Base-by-base conservation (phyloP, 2,113 vertebrate species). In the Hippolais icterina region DNA sequence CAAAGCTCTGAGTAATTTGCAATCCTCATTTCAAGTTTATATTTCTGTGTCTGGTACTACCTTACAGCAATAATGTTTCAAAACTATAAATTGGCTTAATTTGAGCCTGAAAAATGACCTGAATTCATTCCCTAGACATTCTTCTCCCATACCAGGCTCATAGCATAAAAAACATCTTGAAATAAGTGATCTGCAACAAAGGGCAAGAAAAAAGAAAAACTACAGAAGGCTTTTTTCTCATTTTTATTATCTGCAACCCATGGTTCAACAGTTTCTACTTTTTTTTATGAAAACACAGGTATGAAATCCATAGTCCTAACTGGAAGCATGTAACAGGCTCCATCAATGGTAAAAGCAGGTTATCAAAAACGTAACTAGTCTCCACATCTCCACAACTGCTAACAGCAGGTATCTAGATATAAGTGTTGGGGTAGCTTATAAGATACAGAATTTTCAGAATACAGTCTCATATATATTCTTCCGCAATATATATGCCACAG, bases 371-470 rank as follows among this genome's bases (percentile, higher is more conserved):
- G 27, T 31, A 57, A 57, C 42, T 17, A 59, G 29, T 25, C 66
- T 44, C 22, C n/a, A 21, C 35, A 72, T 31, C 66, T 35, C 15
- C n/a, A 35, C 33, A 59, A 47, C 2, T 71, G 21, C 57, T 72
- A 87, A 63, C 14, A 87, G 47, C 10, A 63, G 19, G 6, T 11
- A 44, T 5, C 21, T 56, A 65, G 24, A 16, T 42, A 74, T 27
- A 35, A 53, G 11, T 20, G 16, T 4, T 7, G 0, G 2, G 2
- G 3, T 47, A 70, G 8, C 24, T 86, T 65, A 15, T 4, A 54
- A 46, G 9, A 29, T 1, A 54, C 6, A 44, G 37, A 39, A 31
- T 61, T 42, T 49, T 15, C 18, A 70, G 27, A 89, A 66, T 29
- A 60, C 15, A 21, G 49, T 10, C 52, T 71, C 47, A 37, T n/a